Conservation (phyloP, 2,113 vertebrate species). For the Raja brachyura region DNA sequence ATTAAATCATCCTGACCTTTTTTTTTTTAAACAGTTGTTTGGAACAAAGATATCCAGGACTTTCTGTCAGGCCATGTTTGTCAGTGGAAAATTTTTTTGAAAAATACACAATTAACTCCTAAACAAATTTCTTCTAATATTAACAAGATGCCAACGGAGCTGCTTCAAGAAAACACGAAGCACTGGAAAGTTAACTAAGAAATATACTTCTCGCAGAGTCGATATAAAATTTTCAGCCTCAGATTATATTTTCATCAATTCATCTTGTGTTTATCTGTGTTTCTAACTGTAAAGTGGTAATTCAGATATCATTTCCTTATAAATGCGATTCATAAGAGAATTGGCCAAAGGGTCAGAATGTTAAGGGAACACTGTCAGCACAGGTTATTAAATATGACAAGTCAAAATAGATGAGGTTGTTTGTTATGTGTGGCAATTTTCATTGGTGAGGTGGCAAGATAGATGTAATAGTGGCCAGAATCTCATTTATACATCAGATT, state of each 20-base stretch:
- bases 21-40: neutral
- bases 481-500: neutral
- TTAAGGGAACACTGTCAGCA: constrained; percentile 7
- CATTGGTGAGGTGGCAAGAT: neutral
- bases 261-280: neutral
- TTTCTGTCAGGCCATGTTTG: neutral
- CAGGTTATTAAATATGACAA: constrained; percentile 29
- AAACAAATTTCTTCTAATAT: neutral
- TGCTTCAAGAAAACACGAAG: neutral
- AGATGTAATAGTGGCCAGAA: neutral
- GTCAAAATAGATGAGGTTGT: neutral
- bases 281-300: neutral
- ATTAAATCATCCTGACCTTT: neutral
- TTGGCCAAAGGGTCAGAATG: neutral
- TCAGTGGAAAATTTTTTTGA: neutral
- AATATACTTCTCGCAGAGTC: neutral
- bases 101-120: neutral
- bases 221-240: neutral
- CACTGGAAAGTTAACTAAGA: neutral
- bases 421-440: neutral
- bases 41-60: neutral
- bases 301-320: constrained; percentile 25
- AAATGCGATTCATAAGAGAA: neutral
- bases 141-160: neutral
- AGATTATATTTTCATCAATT: neutral